These are phyloP conservation scores for Ridgeia piscesae DNA, from an alignment of 1,140 invertebrate genomes.

Conservation along the genomic window DNA sequence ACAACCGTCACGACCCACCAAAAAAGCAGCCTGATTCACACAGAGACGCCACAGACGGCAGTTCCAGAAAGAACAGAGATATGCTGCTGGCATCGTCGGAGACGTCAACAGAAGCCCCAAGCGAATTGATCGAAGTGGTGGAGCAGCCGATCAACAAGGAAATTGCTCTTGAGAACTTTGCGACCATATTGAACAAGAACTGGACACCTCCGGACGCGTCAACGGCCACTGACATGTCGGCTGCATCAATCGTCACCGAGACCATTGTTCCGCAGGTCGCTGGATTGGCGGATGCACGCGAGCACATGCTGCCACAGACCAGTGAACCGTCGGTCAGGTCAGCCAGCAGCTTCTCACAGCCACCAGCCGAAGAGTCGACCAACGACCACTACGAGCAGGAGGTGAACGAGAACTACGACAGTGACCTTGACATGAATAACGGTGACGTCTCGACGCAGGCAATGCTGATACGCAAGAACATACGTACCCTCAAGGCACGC, in stretches of 20 bases:
- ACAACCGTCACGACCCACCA: not conserved
- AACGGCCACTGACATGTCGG: not conserved
- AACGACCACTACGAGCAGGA: not conserved
- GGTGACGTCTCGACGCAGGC: not conserved
- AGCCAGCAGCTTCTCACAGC: not conserved
- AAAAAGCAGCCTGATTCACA: not conserved
- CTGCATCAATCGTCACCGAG: not conserved
- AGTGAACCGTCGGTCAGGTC: not conserved
- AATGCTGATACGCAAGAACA: not conserved
- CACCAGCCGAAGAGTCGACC: not conserved
- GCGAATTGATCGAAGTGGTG: not conserved
- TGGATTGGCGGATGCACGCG: not conserved
- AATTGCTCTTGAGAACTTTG: not conserved
- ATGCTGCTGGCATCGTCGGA: not conserved
- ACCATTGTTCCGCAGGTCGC: not conserved
- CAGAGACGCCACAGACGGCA: not conserved
- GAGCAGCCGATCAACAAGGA: not conserved
- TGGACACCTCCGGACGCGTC: not conserved
- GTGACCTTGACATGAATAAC: not conserved
- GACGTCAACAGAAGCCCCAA: not conserved
- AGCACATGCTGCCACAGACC: not conserved
- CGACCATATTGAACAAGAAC: not conserved
- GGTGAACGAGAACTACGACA: conserved; percentile 18
- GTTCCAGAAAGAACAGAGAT: not conserved
- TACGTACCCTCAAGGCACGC: not conserved